A percentile compares a stretch with the other conserved stretches of the same genome.
These are phyloP conservation scores for Andrena hattorfiana DNA, from an alignment of 2,888 invertebrate species.

Conservation along the genomic window DNA sequence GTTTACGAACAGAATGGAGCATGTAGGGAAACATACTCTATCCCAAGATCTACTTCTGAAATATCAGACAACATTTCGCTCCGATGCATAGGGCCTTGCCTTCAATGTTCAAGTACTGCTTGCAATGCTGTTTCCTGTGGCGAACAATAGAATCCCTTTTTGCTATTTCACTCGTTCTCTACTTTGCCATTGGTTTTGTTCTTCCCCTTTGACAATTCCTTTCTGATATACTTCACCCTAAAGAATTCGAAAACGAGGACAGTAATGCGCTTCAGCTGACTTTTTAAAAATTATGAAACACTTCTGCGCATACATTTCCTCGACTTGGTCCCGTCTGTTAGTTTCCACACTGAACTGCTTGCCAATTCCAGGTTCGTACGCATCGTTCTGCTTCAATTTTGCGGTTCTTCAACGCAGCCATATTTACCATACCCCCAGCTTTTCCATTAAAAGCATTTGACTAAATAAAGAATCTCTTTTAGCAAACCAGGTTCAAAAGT, in stretches of 20 bases:
- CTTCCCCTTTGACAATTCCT: conserved; percentile 94
- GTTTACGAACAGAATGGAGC: not conserved
- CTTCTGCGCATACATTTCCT: conserved; percentile 93
- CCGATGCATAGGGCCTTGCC: conserved; percentile 93
- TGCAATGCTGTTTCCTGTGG: conserved; percentile 96
- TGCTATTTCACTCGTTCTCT: conserved; percentile 82
- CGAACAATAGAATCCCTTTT: conserved; percentile 89
- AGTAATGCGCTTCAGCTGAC: conserved; percentile 1
- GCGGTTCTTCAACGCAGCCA: conserved; percentile 93
- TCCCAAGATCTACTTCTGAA: conserved; percentile 99
- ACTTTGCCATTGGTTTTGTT: conserved; percentile 86
- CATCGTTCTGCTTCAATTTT: conserved; percentile 93
- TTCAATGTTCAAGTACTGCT: conserved; percentile 94
- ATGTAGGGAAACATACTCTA: conserved; percentile 88
- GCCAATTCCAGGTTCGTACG: conserved; percentile 97
- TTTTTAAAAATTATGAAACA: not conserved
- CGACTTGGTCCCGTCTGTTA: conserved; percentile 98
- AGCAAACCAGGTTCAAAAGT: not conserved
- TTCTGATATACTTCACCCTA: conserved; percentile 93
- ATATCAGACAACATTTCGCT: conserved; percentile 99
- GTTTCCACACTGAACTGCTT: conserved; percentile 99
- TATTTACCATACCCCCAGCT: conserved; percentile 95
- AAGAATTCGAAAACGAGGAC: not conserved
- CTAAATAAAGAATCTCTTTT: conserved; percentile 81
- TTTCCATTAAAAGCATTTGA: conserved; percentile 92